Percentiles rank a stretch among this genome's conserved stretches.
Conservation (phyloP, 1,140 invertebrate genomes). For the Paraescarpia echinospica region DNA sequence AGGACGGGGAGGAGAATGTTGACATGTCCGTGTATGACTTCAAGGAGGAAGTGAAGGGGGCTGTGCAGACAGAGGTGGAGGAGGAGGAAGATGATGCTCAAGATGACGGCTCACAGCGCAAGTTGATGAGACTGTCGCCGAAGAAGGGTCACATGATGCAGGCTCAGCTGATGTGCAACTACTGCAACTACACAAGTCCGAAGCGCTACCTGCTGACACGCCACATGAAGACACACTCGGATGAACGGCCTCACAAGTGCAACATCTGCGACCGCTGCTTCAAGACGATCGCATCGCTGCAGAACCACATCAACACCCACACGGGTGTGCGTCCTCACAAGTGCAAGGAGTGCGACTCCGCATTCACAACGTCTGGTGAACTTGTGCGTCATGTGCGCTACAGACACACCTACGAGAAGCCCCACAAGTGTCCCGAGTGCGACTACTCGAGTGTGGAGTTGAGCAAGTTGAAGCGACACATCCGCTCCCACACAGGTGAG, state of each 20-base stretch:
- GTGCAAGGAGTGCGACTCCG: conserved; percentile 89
- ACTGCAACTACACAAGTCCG: conserved; percentile 86
- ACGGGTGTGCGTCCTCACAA: conserved; percentile 92
- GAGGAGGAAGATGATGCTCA: conserved; percentile 62
- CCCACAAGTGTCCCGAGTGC: conserved; percentile 91
- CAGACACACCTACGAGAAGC: conserved; percentile 90
- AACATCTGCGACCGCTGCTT: conserved; percentile 92
- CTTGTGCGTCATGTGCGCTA: conserved; percentile 84
- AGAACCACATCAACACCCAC: conserved; percentile 96
- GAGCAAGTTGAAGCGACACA: conserved; percentile 89
- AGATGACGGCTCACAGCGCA: conserved; percentile 67
- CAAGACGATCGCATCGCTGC: conserved; percentile 87
- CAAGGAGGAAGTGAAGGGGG: conserved; percentile 60
- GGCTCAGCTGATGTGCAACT: conserved; percentile 73
- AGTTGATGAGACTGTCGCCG: conserved; percentile 64
- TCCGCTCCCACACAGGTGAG: conserved; percentile 80
- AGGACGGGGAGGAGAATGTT: conserved; percentile 50
- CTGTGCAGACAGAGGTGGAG: conserved; percentile 60
- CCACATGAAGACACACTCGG: conserved; percentile 94
- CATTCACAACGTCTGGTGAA: conserved; percentile 95
- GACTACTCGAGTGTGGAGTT: conserved; percentile 93
- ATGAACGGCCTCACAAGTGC: conserved; percentile 92
- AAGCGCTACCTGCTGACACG: conserved; percentile 86
- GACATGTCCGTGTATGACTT: conserved; percentile 65
- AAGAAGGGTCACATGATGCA: conserved; percentile 73